These are phyloP conservation scores for Larimichthys polyactis DNA, from an alignment of 2,113 vertebrate species.

Conservation along the genomic window DNA sequence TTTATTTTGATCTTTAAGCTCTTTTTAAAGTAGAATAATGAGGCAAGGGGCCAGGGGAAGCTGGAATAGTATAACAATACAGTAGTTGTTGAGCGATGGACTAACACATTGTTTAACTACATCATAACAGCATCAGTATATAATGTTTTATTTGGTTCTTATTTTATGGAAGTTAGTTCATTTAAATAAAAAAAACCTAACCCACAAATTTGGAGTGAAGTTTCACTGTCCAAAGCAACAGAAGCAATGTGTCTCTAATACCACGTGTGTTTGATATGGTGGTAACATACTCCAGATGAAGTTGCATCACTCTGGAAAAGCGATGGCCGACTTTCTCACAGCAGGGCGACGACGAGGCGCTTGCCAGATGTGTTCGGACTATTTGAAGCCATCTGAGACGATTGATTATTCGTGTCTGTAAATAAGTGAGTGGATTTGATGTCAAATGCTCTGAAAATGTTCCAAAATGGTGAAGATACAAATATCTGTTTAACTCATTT, in stretches of 20 bases:
- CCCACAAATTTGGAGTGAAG: neutral
- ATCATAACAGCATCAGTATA: no score
- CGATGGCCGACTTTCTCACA: neutral
- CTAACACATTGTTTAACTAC: neutral
- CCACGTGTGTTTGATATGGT: neutral
- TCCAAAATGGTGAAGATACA: neutral
- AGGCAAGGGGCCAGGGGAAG: neutral
- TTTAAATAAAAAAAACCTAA: neutral
- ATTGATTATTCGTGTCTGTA: neutral
- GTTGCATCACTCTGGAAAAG: neutral
- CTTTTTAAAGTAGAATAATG: no score
- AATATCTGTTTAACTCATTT: neutral
- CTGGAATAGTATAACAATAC: neutral
- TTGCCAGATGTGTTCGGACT: neutral
- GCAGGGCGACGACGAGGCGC: neutral
- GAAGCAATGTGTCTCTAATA: neutral
- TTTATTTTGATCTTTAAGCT: neutral
- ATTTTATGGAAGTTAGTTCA: neutral
- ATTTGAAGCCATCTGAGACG: conserved; percentile 9
- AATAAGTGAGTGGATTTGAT: neutral
- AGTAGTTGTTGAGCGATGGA: neutral
- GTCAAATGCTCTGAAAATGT: neutral
- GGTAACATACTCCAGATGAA: neutral
- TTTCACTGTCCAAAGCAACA: neutral
- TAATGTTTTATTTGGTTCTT: neutral